phyloP scores from a whole-genome alignment of 1,140 invertebrate genomes.

The Cylas formicarius region DNA sequence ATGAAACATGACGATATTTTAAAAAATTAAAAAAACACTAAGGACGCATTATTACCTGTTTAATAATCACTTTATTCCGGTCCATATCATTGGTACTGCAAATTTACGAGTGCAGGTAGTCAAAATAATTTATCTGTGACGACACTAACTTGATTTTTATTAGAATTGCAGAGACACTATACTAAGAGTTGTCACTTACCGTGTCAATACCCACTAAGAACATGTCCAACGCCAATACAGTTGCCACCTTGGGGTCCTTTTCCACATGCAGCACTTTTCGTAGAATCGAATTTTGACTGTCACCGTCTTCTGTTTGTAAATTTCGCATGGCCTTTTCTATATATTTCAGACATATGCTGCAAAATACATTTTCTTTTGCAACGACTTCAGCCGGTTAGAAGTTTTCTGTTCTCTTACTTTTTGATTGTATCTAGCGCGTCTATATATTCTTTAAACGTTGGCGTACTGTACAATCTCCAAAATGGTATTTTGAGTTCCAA shows the following conservation, averaged over 20 bases:
- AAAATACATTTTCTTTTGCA: constrained; percentile 22
- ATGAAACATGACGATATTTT: too few relatives aligned
- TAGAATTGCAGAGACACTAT: too few relatives aligned
- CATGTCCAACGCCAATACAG: constrained; percentile 75
- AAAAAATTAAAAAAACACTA: too few relatives aligned
- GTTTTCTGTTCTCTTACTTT: constrained; percentile 52
- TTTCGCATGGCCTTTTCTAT: constrained; percentile 62
- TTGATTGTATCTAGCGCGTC: constrained; percentile 80
- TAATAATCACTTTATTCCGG: too few relatives aligned
- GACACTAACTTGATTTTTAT: too few relatives aligned
- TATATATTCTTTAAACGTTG: constrained; percentile 70
- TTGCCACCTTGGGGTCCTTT: constrained; percentile 70
- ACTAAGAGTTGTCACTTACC: constrained; percentile 53
- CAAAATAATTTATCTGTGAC: too few relatives aligned
- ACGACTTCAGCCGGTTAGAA: neutral
- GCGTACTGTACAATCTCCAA: constrained; percentile 73
- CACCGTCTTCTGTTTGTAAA: constrained; percentile 45
- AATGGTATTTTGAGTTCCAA: constrained; percentile 76
- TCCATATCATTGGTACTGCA: too few relatives aligned
- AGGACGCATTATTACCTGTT: too few relatives aligned
- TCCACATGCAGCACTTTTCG: constrained; percentile 69
- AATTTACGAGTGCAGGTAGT: too few relatives aligned
- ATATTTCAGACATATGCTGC: constrained; percentile 70
- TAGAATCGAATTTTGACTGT: constrained; percentile 61
- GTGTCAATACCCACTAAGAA: constrained; percentile 88